These are phyloP conservation scores for Panthera uncia DNA, from an alignment of 2,113 vertebrate genomes.

Conservation along the genomic window DNA sequence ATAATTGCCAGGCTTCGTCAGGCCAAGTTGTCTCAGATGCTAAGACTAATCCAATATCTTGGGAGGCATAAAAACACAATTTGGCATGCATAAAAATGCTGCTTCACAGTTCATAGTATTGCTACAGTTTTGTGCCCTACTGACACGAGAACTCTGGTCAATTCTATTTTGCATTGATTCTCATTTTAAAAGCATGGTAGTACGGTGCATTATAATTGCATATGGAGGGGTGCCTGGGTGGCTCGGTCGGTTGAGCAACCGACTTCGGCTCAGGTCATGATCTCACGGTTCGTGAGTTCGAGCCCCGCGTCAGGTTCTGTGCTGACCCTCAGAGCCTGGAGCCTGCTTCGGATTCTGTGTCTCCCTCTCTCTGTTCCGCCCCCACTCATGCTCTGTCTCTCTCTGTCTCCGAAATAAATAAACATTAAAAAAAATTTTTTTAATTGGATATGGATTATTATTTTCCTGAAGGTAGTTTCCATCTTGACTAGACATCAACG, in stretches of 20 bases:
- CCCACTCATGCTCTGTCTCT: no score
- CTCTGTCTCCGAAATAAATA: no score
- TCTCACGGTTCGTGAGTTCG: no score
- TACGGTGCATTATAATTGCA: neutral
- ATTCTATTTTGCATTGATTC: neutral
- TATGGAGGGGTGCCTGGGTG: no score
- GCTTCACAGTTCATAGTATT: neutral
- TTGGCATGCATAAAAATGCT: neutral
- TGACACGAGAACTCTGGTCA: neutral
- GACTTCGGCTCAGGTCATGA: no score
- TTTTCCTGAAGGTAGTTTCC: neutral
- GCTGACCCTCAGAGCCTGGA: no score
- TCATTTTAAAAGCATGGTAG: neutral
- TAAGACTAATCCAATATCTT: neutral
- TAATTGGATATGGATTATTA: neutral
- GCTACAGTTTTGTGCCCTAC: neutral
- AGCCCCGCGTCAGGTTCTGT: no score
- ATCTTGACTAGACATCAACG: neutral
- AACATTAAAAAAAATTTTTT: no score
- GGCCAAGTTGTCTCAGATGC: neutral
- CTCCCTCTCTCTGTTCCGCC: no score
- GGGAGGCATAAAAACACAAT: neutral
- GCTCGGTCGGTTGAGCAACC: no score
- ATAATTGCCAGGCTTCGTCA: neutral
- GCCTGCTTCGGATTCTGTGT: no score